Evolutionary conservation across 2,888 invertebrate genomes (phyloP).

Genomic region (Zygaena filipendulae): DNA sequence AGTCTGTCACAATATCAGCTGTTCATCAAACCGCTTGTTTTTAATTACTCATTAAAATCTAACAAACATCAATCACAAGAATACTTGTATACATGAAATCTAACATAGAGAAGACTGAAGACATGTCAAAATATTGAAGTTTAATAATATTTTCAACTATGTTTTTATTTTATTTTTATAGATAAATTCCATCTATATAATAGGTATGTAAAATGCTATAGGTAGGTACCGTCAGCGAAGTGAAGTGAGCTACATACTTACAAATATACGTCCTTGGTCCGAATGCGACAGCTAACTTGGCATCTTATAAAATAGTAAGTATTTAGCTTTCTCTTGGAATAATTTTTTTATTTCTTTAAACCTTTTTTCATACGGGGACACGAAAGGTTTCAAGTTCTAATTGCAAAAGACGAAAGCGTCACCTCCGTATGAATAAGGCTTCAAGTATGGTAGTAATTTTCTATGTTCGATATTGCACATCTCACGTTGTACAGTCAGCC

Average conservation of each 20-base stretch:
- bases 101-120: constrained; percentile 44
- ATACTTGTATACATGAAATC: constrained; percentile 55
- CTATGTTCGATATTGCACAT: constrained; percentile 46
- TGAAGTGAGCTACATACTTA: constrained; percentile 60
- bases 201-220: constrained; percentile 33
- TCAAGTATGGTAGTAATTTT: too few relatives aligned
- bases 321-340: constrained; percentile 27
- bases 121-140: constrained; percentile 54
- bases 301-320: constrained; percentile 57
- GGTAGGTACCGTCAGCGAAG: constrained; percentile 46
- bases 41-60: constrained; percentile 35
- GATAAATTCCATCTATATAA: constrained; percentile 17
- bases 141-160: too few relatives aligned
- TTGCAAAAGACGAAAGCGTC: too few relatives aligned
- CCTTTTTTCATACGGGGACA: too few relatives aligned
- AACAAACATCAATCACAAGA: constrained; percentile 55
- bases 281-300: constrained; percentile 59
- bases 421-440: too few relatives aligned
- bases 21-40: too few relatives aligned
- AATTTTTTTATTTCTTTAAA: constrained; percentile 21
- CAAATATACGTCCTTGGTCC: constrained; percentile 52
- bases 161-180: constrained; percentile 11
- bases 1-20: constrained; percentile 36
- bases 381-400: too few relatives aligned
- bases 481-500: constrained; percentile 15